These are phyloP conservation scores for Chelmon rostratus DNA, from an alignment of 2,797 vertebrate species.

Conservation along the genomic window DNA sequence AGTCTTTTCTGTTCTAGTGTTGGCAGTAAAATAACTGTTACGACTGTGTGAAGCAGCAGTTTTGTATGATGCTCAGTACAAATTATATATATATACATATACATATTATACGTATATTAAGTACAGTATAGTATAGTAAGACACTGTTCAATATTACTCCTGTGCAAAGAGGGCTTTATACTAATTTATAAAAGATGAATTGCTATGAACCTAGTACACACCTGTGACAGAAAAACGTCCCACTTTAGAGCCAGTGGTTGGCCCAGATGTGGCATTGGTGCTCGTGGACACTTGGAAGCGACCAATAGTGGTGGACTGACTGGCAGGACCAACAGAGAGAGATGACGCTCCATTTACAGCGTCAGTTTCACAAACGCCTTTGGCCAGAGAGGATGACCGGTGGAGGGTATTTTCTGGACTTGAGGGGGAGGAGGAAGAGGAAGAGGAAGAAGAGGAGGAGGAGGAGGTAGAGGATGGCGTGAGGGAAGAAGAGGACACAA, in stretches of 20 bases:
- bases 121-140: neutral
- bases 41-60: neutral
- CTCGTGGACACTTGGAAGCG: constrained; percentile 92
- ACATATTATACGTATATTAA: too few species aligned
- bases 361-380: constrained; percentile 62
- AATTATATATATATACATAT: too few species aligned
- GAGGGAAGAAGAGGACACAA: constrained; percentile 77
- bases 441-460: constrained; percentile 76
- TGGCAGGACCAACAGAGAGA: constrained; percentile 34
- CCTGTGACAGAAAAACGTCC: constrained; percentile 92
- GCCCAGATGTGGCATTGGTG: constrained; percentile 54
- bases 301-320: constrained; percentile 87
- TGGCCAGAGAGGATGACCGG: constrained; percentile 73
- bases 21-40: neutral
- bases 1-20: neutral
- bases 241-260: constrained; percentile 80
- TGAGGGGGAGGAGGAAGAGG: constrained; percentile 85
- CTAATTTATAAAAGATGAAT: neutral
- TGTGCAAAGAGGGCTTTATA: neutral
- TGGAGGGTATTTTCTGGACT: constrained; percentile 96
- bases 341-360: constrained; percentile 62
- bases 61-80: neutral
- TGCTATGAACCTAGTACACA: constrained; percentile 38
- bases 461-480: constrained; percentile 78
- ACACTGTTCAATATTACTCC: neutral